A percentile compares a stretch with the other conserved stretches of the same genome.
Conservation (phyloP, 2,113 vertebrate species). For the Alces alces region DNA sequence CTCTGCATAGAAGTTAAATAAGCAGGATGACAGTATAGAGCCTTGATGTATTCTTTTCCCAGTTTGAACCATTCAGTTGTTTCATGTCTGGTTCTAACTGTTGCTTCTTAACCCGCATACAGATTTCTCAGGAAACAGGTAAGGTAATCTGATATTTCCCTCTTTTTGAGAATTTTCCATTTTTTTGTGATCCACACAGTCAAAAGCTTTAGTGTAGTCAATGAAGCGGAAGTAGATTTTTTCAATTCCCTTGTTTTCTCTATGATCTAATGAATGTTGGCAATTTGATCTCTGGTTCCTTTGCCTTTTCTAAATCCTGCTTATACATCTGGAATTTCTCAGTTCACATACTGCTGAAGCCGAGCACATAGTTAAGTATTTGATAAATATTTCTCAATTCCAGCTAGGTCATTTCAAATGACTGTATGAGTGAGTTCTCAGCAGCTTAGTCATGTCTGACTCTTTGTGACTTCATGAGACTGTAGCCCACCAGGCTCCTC, state of each 20-base stretch:
- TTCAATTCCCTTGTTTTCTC: neutral
- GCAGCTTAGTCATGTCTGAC: neutral
- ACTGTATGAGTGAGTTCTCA: neutral
- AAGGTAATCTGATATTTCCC: neutral
- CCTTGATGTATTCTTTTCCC: neutral
- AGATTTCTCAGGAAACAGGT: neutral
- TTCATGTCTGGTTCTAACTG: neutral
- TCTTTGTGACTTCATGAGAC: neutral
- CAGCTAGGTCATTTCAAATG: neutral
- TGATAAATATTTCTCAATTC: neutral
- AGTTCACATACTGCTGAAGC: neutral
- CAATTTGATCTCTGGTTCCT: neutral
- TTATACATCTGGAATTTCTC: neutral
- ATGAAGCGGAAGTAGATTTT: neutral
- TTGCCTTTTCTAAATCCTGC: neutral
- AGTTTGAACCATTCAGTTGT: neutral
- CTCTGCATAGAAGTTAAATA: neutral
- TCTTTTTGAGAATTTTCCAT: neutral
- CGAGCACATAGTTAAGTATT: neutral
- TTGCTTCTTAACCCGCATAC: neutral
- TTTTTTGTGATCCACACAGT: neutral
- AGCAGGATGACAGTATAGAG: neutral
- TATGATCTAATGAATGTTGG: neutral
- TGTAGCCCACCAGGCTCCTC: neutral
- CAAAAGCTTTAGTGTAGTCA: neutral